Percentiles rank a stretch among this genome's conserved stretches.
Conservation (phyloP, 2,888 invertebrate genomes). For the Eucriotettix oculatus region DNA sequence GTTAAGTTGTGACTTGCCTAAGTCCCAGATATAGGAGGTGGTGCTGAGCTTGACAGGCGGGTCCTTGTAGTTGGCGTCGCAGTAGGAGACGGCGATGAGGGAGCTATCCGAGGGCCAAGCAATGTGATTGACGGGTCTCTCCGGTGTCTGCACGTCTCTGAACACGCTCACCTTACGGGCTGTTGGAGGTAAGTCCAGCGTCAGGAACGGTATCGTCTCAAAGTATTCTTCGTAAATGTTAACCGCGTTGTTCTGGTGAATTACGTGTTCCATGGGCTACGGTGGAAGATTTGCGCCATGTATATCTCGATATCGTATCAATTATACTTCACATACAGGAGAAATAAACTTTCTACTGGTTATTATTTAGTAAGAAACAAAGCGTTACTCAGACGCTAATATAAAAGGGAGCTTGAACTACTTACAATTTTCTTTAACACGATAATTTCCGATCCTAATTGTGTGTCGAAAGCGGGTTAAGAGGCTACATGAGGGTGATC, state of each 20-base stretch:
- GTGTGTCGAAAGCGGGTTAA: too few relatives aligned
- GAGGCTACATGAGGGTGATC: too few relatives aligned
- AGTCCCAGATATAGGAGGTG: neutral
- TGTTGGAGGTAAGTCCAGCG: neutral
- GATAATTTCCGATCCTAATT: too few relatives aligned
- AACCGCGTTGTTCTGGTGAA: neutral
- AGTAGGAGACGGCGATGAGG: neutral
- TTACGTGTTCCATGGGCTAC: neutral
- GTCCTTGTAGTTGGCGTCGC: neutral
- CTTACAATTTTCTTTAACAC: too few relatives aligned
- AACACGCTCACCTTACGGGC: neutral
- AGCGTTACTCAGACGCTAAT: too few relatives aligned
- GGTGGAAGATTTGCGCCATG: too few relatives aligned
- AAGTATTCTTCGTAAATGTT: neutral
- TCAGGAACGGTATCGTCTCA: neutral
- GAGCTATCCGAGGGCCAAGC: neutral
- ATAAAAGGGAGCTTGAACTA: too few relatives aligned
- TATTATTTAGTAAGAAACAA: too few relatives aligned
- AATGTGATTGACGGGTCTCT: neutral
- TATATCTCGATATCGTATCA: too few relatives aligned
- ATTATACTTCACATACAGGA: too few relatives aligned
- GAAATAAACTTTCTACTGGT: too few relatives aligned
- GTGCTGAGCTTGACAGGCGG: neutral
- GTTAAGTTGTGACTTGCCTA: neutral
- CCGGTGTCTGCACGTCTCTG: neutral